Conservation (phyloP, 2,113 vertebrate species). For the Cichladusa arquata region DNA sequence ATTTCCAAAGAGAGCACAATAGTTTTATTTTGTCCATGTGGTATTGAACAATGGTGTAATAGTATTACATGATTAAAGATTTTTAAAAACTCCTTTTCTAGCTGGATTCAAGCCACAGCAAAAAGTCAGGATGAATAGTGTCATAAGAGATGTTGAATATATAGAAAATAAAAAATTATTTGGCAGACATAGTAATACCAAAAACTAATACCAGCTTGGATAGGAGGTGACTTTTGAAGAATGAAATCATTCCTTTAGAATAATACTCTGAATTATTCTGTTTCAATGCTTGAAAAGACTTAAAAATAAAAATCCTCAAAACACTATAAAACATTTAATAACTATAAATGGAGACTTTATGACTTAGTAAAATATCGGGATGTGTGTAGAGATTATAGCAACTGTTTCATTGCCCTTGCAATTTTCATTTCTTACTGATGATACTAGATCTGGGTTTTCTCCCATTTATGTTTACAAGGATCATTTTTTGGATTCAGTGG, state of each 20-base stretch:
- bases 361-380: neutral
- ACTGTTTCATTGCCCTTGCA: neutral
- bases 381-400: neutral
- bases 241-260: neutral
- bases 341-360: conserved; percentile 9
- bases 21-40: conserved; percentile 67
- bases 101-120: conserved; percentile 57
- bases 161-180: conserved; percentile 62
- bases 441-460: neutral
- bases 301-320: neutral
- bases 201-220: conserved; percentile 56
- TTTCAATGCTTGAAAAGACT: conserved; percentile 11
- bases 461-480: neutral
- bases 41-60: conserved; percentile 55
- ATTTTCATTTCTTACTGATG: neutral
- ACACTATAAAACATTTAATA: conserved; percentile 2
- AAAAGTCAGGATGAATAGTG: conserved; percentile 57
- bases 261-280: neutral
- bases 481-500: neutral
- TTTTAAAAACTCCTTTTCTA: conserved; percentile 64
- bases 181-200: conserved; percentile 34
- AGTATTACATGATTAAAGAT: conserved; percentile 58
- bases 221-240: conserved; percentile 20
- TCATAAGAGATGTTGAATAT: conserved; percentile 21
- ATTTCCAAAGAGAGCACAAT: conserved; percentile 49